Evolutionary conservation across 1,140 invertebrate species (phyloP).

Genomic region (Cataglyphis hispanica): DNA sequence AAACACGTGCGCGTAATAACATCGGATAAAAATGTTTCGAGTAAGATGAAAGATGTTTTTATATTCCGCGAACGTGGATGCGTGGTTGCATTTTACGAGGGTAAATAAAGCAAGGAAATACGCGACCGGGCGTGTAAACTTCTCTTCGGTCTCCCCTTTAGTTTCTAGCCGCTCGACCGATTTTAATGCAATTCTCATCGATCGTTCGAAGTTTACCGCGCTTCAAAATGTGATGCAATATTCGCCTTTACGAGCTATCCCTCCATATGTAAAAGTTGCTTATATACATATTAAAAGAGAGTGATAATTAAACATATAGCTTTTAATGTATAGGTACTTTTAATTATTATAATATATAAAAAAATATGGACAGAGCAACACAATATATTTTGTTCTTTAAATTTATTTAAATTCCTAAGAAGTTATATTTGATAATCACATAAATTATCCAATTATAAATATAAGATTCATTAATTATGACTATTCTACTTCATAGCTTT

Average conservation of each 20-base stretch:
- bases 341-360: not conserved
- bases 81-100: conserved; percentile 52
- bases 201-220: conserved; percentile 36
- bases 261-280: not conserved
- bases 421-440: not conserved
- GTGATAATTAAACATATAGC: not conserved
- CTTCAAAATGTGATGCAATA: conserved; percentile 21
- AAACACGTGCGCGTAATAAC: conserved; percentile 28
- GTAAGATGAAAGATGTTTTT: conserved; percentile 55
- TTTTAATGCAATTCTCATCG: conserved; percentile 45
- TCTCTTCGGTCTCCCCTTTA: conserved; percentile 33
- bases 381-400: not conserved
- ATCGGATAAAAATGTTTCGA: conserved; percentile 56
- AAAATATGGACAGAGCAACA: not conserved
- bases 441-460: conserved; percentile 1
- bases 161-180: conserved; percentile 35
- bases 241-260: conserved; percentile 7
- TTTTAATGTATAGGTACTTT: not conserved
- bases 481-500: too few relatives aligned
- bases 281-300: not conserved
- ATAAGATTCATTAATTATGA: too few relatives aligned
- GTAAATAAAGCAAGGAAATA: conserved; percentile 59
- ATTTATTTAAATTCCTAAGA: not conserved
- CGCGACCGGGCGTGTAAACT: conserved; percentile 40
- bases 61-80: conserved; percentile 41